These are phyloP conservation scores for Hippocampus zosterae DNA, from an alignment of 2,113 vertebrate genomes.

Conservation along the genomic window DNA sequence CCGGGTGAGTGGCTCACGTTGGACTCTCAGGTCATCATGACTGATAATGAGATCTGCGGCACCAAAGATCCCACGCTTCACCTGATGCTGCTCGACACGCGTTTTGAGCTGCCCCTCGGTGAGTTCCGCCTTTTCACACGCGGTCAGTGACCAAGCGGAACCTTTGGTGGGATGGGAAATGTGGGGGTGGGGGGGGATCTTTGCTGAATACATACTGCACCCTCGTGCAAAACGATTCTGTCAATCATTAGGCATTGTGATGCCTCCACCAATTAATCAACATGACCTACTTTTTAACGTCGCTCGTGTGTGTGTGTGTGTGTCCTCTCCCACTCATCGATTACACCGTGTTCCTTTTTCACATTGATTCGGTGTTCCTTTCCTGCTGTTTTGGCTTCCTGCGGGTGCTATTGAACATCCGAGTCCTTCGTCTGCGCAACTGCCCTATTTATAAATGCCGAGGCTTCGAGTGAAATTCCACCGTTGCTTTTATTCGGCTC, in stretches of 20 bases:
- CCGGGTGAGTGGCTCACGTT: slow-evolving; percentile 94
- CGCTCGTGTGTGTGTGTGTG: slow-evolving; percentile 9
- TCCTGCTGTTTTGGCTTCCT: slow-evolving; percentile 38
- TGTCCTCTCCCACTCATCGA: slow-evolving; percentile 26
- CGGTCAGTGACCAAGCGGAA: slow-evolving; percentile 9
- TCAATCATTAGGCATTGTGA: slow-evolving; percentile 19
- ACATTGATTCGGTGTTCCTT: slow-evolving; percentile 62
- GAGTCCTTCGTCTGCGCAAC: slow-evolving; percentile 39
- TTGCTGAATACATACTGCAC: slow-evolving; percentile 7
- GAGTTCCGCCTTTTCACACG: slow-evolving; percentile 15
- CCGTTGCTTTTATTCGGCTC: slow-evolving; percentile 22
- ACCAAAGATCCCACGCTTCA: slow-evolving; percentile 98
- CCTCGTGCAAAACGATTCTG: slow-evolving; percentile 24
- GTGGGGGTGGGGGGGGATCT: too few relatives aligned
- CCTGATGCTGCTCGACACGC: slow-evolving; percentile 90
- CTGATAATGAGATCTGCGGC: slow-evolving; percentile 93
- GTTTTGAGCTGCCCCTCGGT: slow-evolving; percentile 95
- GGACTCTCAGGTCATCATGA: slow-evolving; percentile 96
- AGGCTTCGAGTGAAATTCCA: slow-evolving; percentile 24
- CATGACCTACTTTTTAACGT: slow-evolving; percentile 37
- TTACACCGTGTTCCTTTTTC: slow-evolving; percentile 38
- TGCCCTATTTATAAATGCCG: slow-evolving; percentile 44
- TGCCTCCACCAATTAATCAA: slow-evolving; percentile 35
- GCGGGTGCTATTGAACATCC: slow-evolving; percentile 45
- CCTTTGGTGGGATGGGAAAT: slow-evolving; percentile 1